A percentile compares a stretch with the other conserved stretches of the same genome.
Conservation (phyloP, 2,797 vertebrate species). For the Anguilla pacifica region DNA sequence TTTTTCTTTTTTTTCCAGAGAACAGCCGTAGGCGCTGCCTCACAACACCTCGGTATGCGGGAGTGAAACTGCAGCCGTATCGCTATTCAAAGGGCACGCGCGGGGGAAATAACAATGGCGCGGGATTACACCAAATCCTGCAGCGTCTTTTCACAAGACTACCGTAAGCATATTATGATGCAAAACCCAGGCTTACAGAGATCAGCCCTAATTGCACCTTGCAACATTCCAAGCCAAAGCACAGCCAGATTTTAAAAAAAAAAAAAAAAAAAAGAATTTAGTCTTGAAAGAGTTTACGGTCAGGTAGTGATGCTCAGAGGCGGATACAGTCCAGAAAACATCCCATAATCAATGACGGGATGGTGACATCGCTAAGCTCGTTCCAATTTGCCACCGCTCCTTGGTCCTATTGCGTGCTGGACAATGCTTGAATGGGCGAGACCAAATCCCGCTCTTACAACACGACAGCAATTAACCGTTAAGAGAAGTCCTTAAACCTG, state of each 20-base stretch:
- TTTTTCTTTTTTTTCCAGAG: neutral
- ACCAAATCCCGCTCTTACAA: neutral
- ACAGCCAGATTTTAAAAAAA: neutral
- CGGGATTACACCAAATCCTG: slow-evolving; percentile 56
- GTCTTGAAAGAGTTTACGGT: neutral
- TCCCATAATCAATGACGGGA: neutral
- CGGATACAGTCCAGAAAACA: neutral
- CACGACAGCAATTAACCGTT: neutral
- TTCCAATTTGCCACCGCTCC: neutral
- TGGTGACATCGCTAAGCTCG: neutral
- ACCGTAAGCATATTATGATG: slow-evolving; percentile 37
- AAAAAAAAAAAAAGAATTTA: neutral
- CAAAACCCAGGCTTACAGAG: neutral
- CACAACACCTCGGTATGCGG: neutral
- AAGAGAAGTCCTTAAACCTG: neutral
- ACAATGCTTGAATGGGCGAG: slow-evolving; percentile 2
- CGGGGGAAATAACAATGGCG: neutral
- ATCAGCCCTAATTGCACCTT: neutral
- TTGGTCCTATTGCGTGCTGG: neutral
- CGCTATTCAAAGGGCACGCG: neutral
- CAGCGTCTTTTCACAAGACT: slow-evolving; percentile 52
- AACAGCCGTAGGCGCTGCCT: neutral
- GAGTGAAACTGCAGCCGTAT: neutral
- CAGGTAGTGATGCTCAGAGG: neutral
- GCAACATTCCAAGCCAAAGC: neutral